A percentile compares a stretch with the other conserved stretches of the same genome.
phyloP scores from a whole-genome alignment of 2,888 invertebrate genomes.

The Gerris lacustris region DNA sequence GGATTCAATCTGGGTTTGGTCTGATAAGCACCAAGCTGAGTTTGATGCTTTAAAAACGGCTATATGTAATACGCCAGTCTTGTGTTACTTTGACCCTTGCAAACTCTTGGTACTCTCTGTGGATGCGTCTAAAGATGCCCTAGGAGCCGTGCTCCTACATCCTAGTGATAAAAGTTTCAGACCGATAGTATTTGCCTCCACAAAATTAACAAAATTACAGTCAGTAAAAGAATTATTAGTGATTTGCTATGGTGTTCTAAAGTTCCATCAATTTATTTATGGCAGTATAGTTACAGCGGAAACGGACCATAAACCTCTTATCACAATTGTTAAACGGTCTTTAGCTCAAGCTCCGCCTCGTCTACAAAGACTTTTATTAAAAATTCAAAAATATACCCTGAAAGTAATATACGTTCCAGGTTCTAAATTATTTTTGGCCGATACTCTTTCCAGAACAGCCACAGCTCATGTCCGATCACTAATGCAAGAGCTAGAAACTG shows the following conservation, averaged over 20 bases:
- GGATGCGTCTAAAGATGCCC: no score
- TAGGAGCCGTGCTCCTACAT: no score
- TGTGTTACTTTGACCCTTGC: no score
- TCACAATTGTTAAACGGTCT: not conserved
- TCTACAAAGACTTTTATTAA: not conserved
- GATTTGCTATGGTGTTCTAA: not conserved
- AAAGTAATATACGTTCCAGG: not conserved
- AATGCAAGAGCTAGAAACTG: not conserved
- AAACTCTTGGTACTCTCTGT: no score
- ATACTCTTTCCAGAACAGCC: not conserved
- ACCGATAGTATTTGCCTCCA: no score
- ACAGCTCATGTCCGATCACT: not conserved
- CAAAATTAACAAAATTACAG: no score
- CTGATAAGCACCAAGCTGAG: no score
- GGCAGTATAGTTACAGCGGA: not conserved
- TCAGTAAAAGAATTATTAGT: conserved; percentile 2
- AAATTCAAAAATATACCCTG: not conserved
- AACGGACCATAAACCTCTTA: not conserved
- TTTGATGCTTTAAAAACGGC: no score
- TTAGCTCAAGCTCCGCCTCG: not conserved
- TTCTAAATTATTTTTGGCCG: no score
- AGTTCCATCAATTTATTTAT: not conserved
- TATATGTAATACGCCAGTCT: no score
- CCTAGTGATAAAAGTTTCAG: no score
- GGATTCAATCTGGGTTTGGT: no score